Base-by-base conservation (phyloP, 2,113 vertebrate species). In the Columbina picui region DNA sequence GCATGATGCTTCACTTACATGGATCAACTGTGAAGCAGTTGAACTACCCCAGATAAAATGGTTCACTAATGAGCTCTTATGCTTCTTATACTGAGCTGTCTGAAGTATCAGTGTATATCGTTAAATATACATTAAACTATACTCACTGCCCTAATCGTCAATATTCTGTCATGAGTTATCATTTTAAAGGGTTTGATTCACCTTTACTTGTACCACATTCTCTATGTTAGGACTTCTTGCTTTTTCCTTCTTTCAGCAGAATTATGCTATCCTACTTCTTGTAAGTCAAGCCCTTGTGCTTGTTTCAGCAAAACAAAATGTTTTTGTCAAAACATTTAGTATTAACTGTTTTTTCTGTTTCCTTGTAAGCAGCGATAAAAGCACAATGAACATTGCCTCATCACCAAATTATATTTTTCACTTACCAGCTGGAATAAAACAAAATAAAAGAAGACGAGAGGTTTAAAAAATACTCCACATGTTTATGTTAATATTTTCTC, bases 401-500 rank as follows among this genome's bases (percentile, higher is more conserved):
- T 91, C 60, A 71, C 41, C 12, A 64, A 86, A 79, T 67, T 50
- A 27, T 34, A n/a, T 39, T 84, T 92, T 82, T 84, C 29, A 85
- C 25, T 22, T 90, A 70, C 17, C 38, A 32, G 8, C 26, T 70
- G 69, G 6, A 90, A 87, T 53, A 70, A 74, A 89, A 20, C 14
- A 47, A 43, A 80, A 32, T 75, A 73, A 57, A 74, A 87, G 41
- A 61, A 21, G 43, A 43, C 60, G 61, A 69, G 47, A 52, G 19
- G 69, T 77, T 87, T 43, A 49, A 57, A 71, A 84, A 59, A 47
- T 5, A 74, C 30, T 87, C 50, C 52, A 55, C 50, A 83, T 25
- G 49, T 92, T 94, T 90, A 73, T 94, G 83, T 92, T 89, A 52
- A 78, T 84, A 36, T 71, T 76, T 85, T 76, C 45, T 56, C 20